These are phyloP conservation scores for Lycocerus yunnanus DNA, from an alignment of 2,888 invertebrate genomes.

Conservation along the genomic window DNA sequence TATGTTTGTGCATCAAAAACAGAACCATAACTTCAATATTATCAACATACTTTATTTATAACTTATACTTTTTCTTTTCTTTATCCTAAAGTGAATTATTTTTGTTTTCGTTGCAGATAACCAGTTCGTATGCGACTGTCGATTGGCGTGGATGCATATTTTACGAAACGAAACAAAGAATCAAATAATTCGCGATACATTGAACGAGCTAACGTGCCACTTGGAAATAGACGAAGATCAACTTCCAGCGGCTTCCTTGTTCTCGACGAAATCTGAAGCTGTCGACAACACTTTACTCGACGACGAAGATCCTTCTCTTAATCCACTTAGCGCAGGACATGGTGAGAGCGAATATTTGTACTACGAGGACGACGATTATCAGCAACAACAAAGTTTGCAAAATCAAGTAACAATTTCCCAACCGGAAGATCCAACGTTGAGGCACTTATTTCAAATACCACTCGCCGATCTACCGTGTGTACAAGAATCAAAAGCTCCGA, in stretches of 20 bases:
- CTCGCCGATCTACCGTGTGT: constrained; percentile 52
- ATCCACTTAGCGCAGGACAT: constrained; percentile 12
- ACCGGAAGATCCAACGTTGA: constrained; percentile 39
- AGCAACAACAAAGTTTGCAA: constrained; percentile 40
- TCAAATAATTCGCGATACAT: constrained; percentile 66
- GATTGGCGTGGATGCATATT: constrained; percentile 78
- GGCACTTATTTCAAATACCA: constrained; percentile 46
- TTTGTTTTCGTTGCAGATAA: constrained; percentile 68
- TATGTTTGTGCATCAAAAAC: background rate
- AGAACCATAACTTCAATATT: background rate
- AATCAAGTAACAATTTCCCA: constrained; percentile 35
- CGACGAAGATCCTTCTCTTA: constrained; percentile 26
- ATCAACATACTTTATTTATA: background rate
- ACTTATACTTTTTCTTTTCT: background rate
- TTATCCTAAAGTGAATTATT: constrained; percentile 5
- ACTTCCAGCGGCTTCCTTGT: constrained; percentile 12
- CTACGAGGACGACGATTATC: constrained; percentile 39
- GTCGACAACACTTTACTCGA: constrained; percentile 34
- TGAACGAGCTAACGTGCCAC: constrained; percentile 74
- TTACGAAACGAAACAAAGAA: constrained; percentile 77
- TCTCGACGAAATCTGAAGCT: constrained; percentile 20
- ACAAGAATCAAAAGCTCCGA: constrained; percentile 47
- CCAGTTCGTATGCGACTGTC: constrained; percentile 82
- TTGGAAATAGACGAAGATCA: constrained; percentile 55
- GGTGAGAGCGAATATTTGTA: constrained; percentile 36